Evolutionary conservation across 2,113 vertebrate species (phyloP).

Genomic region (Eulemur rufifrons): DNA sequence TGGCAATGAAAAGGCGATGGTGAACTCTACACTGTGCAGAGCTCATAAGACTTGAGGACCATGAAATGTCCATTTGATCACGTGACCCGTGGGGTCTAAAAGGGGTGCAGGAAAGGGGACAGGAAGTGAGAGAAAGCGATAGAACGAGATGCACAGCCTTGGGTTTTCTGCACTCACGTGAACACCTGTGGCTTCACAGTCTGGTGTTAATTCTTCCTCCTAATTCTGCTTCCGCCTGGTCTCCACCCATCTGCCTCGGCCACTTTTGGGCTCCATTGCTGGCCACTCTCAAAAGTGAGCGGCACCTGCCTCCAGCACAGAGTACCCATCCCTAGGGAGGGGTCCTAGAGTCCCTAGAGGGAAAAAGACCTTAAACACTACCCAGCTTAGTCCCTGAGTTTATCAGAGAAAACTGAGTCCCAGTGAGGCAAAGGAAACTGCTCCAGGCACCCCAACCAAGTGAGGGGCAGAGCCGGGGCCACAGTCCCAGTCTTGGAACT

Average conservation of each 20-base stretch:
- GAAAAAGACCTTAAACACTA: neutral
- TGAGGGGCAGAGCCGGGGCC: neutral
- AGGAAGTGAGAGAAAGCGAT: neutral
- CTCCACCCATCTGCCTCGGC: neutral
- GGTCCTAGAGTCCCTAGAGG: neutral
- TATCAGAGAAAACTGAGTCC: neutral
- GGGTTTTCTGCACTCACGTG: fast-evolving
- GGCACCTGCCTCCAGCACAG: neutral
- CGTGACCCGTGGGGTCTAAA: neutral
- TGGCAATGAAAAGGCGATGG: neutral
- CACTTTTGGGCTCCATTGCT: neutral
- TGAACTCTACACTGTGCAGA: neutral
- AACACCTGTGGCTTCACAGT: no score
- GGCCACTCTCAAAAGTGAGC: fast-evolving
- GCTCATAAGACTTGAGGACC: neutral
- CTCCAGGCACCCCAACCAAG: neutral
- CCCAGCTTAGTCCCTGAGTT: neutral
- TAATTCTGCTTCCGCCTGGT: neutral
- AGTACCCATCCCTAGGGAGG: no score
- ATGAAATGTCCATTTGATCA: neutral
- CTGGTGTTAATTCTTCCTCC: no score
- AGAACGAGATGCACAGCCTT: fast-evolving
- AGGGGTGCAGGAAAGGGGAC: neutral
- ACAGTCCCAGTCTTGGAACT: neutral
- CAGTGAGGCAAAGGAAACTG: neutral